phyloP scores from a whole-genome alignment of 2,113 vertebrate species.

The Lathamus discolor region DNA sequence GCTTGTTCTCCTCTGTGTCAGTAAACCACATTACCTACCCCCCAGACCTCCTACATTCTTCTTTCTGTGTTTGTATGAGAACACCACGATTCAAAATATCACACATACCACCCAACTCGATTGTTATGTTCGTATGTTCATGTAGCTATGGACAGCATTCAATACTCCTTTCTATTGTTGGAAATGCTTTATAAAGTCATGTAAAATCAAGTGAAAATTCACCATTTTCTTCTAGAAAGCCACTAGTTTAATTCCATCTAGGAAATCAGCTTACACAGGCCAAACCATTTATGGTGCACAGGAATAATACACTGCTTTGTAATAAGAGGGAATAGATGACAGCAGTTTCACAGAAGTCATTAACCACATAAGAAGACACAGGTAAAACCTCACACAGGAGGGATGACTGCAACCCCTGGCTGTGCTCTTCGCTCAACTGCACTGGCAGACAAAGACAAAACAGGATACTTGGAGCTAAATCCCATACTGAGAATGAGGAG shows the following conservation, averaged over 20 bases:
- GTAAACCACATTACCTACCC: not conserved
- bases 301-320: not conserved
- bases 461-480: not conserved
- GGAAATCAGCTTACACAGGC: not conserved
- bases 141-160: not conserved
- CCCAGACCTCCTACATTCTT: not conserved
- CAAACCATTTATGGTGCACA: not conserved
- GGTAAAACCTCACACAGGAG: not conserved
- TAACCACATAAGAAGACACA: not conserved
- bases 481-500: not conserved
- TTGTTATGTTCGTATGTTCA: fast-evolving
- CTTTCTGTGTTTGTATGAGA: not conserved
- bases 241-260: not conserved
- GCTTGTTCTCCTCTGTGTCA: not conserved
- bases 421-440: not conserved
- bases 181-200: not conserved
- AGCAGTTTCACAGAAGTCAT: not conserved
- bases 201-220: not conserved
- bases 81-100: not conserved
- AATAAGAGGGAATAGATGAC: not conserved
- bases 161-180: not conserved
- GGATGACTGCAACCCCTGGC: not conserved
- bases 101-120: fast-evolving
- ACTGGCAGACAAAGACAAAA: not conserved
- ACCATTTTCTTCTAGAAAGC: not conserved